Base-by-base conservation (phyloP, 2,797 vertebrate genomes). In the Gambelia wislizenii region DNA sequence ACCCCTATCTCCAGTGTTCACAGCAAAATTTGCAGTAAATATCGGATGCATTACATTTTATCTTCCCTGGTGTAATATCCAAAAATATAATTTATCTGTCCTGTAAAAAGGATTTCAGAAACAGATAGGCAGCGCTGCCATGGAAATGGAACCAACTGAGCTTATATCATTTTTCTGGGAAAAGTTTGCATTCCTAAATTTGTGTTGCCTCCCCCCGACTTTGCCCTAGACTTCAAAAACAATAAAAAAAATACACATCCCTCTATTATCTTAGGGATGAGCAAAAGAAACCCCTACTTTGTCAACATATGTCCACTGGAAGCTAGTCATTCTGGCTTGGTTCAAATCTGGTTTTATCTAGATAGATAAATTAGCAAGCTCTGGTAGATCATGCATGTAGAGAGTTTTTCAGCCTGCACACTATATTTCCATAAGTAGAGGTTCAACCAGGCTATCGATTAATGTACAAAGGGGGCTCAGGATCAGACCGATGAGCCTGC, bases 41-140 rank as follows among this genome's bases (percentile, higher is more conserved):
- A 86, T 93, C 94, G 95, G 95, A 93, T 86, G 91, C 91, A 87
- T 94, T 90, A 90, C 61, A 92, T 82, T n/a, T 97, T 97, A 97
- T 97, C 97, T 95, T 91, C 93, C 83, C 92, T 59, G 96, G 93
- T 92, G 91, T 91, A 93, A 95, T 85, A 94, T 93, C 90, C 67
- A 87, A 49, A 89, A 70, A 44, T 92, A 91, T 93, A 93, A 94
- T 95, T 95, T 93, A 88, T 92, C 88, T 94, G 83, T 92, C 0
- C 82, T 84, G 88, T 67, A 49, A 80, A 94, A 92, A 89, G 61
- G 91, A 95, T 91, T 95, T 94, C 91, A 13, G 91, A 39, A 22
- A 22, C 56, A 93, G 91, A 93, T 86, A 92, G 85, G n/a, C 75
- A 93, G 86, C 94, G 86, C 70, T 52, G 44, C 74, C 69, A 54